Percentiles rank a stretch among this genome's conserved stretches.
phyloP scores from a whole-genome alignment of 2,113 vertebrate genomes.

The Alethe diademata region DNA sequence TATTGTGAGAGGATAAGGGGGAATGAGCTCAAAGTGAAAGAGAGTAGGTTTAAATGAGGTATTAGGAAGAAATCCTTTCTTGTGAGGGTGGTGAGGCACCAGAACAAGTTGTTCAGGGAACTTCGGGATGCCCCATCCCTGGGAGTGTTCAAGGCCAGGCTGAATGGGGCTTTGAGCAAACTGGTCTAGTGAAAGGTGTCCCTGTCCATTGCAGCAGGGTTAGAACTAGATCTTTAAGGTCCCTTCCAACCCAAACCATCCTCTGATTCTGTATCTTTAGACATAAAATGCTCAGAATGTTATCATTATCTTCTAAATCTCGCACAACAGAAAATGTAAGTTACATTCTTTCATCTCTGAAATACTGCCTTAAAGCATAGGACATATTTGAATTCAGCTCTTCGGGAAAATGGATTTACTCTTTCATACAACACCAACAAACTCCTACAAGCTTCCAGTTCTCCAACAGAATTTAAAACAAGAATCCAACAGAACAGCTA shows the following conservation, averaged over 20 bases:
- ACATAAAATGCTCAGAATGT: neutral
- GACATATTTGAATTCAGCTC: neutral
- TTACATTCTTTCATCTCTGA: neutral
- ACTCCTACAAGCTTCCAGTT: neutral
- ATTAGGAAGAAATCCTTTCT: neutral
- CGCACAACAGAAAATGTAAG: neutral
- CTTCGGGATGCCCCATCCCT: neutral
- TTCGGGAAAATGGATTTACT: neutral
- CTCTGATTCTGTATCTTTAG: neutral
- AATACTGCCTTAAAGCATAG: neutral
- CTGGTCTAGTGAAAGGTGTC: neutral
- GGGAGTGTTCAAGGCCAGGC: neutral
- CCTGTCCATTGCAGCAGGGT: accelerated
- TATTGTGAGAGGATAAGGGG: neutral
- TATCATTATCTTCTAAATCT: neutral
- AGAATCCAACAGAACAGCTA: neutral
- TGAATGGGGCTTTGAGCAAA: neutral
- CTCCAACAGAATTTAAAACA: neutral
- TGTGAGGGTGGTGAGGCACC: neutral
- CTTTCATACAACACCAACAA: neutral
- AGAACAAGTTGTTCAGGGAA: neutral
- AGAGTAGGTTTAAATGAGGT: neutral
- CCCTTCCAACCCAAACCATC: neutral
- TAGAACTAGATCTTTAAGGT: neutral
- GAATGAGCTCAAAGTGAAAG: neutral